Base-by-base conservation (phyloP, 2,113 vertebrate species). In the Cyanocitta stelleri region DNA sequence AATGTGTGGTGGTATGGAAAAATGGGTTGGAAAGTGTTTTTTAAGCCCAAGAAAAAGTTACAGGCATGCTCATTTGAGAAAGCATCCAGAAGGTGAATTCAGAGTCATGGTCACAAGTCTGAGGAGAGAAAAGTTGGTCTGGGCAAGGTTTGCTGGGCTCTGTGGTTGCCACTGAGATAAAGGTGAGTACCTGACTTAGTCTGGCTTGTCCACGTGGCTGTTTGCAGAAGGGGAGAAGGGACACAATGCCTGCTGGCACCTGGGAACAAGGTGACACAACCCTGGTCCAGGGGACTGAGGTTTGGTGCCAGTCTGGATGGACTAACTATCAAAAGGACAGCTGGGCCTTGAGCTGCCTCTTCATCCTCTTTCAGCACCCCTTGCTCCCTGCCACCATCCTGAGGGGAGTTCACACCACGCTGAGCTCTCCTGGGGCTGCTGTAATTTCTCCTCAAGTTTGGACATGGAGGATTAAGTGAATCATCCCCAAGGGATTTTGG, bases 151-250 rank as follows among this genome's bases (percentile, higher is more conserved):
- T 85, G 44, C 32, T 73, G 55, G 69, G 61, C 1, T 3, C 16
- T 14, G 43, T 1, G 1, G 14, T 56, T 51, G 46, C 19, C 48
- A 16, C n/a, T 0, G 6, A 52, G 76, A 23, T 30, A 79, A 79
- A 19, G 19, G 7, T n/a, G 55, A 78, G 39, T 2, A 1, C 5
- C 41, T 1, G 2, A 16, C 4, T 4, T 10, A 10, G 16, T 21
- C 59, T 62, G 46, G 8, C 2, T 6, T 11, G 7, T 49, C 39
- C 5, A 1, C 1, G 1, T 0, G 4, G 30, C 48, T 7, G 0
- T 46, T 59, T 59, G 52, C 22, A 61, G 85, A 63, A 19, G 4
- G 11, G 13, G 4, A 51, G 37, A 87, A 78, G 37, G 9, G 16
- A 4, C 44, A 49, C 3, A 3, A 7, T 56, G 27, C 33, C 10